Conservation (phyloP, 2,888 invertebrate genomes). For the Palloptera scutellata region DNA sequence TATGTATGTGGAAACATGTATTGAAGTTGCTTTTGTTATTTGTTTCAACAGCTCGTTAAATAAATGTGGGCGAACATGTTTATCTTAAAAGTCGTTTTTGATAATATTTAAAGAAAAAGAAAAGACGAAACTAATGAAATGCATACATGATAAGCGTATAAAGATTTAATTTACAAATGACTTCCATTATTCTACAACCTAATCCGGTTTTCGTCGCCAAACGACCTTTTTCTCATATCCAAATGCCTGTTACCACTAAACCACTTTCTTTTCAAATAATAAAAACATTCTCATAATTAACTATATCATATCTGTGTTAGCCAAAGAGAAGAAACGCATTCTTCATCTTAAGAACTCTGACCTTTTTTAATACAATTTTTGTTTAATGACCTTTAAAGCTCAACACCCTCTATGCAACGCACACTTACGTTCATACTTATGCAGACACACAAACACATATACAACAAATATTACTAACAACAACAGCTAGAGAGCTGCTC, state of each 20-base stretch:
- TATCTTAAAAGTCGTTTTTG: slow-evolving; percentile 18
- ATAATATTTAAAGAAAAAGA: not conserved
- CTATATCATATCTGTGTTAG: too few relatives aligned
- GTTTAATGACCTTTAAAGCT: slow-evolving; percentile 56
- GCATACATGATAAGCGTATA: not conserved
- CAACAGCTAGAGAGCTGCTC: slow-evolving; percentile 28
- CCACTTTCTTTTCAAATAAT: too few relatives aligned
- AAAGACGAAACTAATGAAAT: slow-evolving; percentile 6
- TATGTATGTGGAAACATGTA: slow-evolving; percentile 35
- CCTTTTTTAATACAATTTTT: slow-evolving; percentile 43
- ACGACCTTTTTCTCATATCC: too few relatives aligned
- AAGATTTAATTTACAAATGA: slow-evolving; percentile 3
- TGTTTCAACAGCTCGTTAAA: slow-evolving; percentile 29
- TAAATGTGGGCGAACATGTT: slow-evolving; percentile 58
- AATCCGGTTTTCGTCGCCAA: not conserved
- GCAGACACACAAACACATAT: slow-evolving; percentile 36
- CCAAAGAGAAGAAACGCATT: too few relatives aligned
- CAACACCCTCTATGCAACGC: slow-evolving; percentile 25
- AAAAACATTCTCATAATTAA: too few relatives aligned
- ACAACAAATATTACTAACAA: slow-evolving; percentile 5
- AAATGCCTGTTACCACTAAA: too few relatives aligned
- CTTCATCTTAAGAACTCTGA: slow-evolving; percentile 48
- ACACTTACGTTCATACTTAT: slow-evolving; percentile 22
- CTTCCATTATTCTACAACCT: not conserved
- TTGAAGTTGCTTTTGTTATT: slow-evolving; percentile 8